Evolutionary conservation across 1,140 invertebrate genomes (phyloP), one percentile per base, ranked within the genome.

Genomic region (Brachionus rubens): DNA sequence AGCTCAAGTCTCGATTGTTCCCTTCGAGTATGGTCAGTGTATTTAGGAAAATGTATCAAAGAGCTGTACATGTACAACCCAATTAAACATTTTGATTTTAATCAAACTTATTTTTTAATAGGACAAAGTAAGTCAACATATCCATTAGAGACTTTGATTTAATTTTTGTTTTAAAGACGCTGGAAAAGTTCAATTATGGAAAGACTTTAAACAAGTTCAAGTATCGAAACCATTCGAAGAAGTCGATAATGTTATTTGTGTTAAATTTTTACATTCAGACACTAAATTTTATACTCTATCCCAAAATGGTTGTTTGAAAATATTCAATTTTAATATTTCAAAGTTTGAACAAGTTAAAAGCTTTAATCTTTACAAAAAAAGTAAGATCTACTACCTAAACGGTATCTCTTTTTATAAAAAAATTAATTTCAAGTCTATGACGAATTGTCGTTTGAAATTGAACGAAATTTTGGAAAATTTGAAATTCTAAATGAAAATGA

Each of bases 41-140:
- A 1, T 14, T 50, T 48, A 28, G 12, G 19, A 7, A 48, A 36
- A 7, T 72, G 68, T 40, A 48, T 72, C 10, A 72, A 72, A 41
- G 68, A 72, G 33, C 50, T 72, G 2, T 72, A 72, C 40, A 33
- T 72, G 28, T 72, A 50, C 30, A 72, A 72, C 30, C 68, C 68
- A 6, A 72, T 72, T 36, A 50, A 50, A 40, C 9, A 24, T 9
- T 72, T 72, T 48, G 68, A 72, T 50, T 21, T 24, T 1, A 72
- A 28, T 33, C 21, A 72, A 50, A 40, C 46, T 5, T 40, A 19
- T 50, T 50, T 72, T 33, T 10, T 41, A 14, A 33, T 72, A 14
- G 68, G 68, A 6, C 36, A 40, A 50, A 30, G 67, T 70, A 36
- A 16, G 9, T 19, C 12, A 36, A 70, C 41, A 30, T 21, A 9